These are phyloP conservation scores for Sphinx pinastri DNA, from an alignment of 2,888 invertebrate species.

Conservation along the genomic window DNA sequence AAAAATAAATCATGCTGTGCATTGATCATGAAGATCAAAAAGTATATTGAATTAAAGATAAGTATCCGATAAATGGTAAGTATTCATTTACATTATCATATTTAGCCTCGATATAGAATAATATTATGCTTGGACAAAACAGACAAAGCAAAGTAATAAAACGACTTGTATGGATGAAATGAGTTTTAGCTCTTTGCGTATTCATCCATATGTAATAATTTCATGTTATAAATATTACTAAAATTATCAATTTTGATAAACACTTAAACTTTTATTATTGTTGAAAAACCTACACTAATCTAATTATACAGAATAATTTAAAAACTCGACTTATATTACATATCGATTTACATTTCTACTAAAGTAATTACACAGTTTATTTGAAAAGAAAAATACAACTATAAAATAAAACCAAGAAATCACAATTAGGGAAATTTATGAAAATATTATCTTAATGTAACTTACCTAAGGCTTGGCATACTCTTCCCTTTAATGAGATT, in stretches of 20 bases:
- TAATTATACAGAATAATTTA: background rate
- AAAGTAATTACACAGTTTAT: conserved; percentile 3
- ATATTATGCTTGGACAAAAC: conserved; percentile 12
- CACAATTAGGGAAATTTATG: conserved; percentile 14
- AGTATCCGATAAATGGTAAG: background rate
- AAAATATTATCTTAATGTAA: conserved; percentile 27
- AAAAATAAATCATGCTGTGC: conserved; percentile 76
- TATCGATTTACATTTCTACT: conserved; percentile 17
- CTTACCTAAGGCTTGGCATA: conserved; percentile 97
- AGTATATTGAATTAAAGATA: conserved; percentile 21
- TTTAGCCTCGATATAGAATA: background rate
- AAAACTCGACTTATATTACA: conserved; percentile 16
- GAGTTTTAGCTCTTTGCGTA: conserved; percentile 18
- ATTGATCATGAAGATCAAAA: conserved; percentile 37
- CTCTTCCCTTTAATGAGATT: conserved; percentile 97
- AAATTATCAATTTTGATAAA: background rate
- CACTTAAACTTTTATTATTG: background rate
- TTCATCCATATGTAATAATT: conserved; percentile 22
- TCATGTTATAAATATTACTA: background rate
- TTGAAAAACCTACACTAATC: conserved; percentile 7
- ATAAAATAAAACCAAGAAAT: background rate
- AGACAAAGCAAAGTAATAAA: conserved; percentile 7
- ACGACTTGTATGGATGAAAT: conserved; percentile 8
- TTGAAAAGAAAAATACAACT: conserved; percentile 3
- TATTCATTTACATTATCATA: background rate